These are phyloP conservation scores for Miichthys miiuy DNA, from an alignment of 2,797 vertebrate species.

Conservation along the genomic window DNA sequence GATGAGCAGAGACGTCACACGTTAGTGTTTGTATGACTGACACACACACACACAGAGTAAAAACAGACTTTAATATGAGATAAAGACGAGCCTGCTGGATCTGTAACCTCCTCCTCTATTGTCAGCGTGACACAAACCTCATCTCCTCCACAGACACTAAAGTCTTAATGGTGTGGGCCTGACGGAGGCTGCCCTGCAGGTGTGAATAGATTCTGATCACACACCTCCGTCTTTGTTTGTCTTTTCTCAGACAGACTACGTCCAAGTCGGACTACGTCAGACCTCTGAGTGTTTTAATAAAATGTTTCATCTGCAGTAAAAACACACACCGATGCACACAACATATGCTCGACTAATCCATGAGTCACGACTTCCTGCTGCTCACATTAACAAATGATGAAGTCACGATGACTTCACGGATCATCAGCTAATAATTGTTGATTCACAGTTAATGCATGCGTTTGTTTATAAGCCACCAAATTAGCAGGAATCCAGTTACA, in stretches of 20 bases:
- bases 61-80: neutral
- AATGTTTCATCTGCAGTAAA: too few relatives aligned
- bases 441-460: neutral
- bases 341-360: too few relatives aligned
- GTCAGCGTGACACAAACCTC: constrained; percentile 48
- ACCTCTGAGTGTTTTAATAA: too few relatives aligned
- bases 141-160: constrained; percentile 50
- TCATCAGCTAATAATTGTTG: neutral
- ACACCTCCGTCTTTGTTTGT: constrained; percentile 22
- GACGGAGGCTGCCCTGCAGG: constrained; percentile 49
- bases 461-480: neutral
- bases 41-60: constrained; percentile 7
- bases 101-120: constrained; percentile 21
- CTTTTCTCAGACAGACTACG: constrained; percentile 30
- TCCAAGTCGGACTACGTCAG: too few relatives aligned
- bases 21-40: neutral
- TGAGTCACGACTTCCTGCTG: too few relatives aligned
- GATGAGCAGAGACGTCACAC: constrained; percentile 14
- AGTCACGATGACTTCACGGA: neutral
- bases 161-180: constrained; percentile 26
- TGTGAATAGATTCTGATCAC: constrained; percentile 64
- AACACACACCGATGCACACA: too few relatives aligned
- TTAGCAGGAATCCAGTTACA: neutral
- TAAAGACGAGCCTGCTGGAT: constrained; percentile 17
- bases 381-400: neutral